Conservation (phyloP, 2,797 vertebrate genomes). For the Esox masquinongy region DNA sequence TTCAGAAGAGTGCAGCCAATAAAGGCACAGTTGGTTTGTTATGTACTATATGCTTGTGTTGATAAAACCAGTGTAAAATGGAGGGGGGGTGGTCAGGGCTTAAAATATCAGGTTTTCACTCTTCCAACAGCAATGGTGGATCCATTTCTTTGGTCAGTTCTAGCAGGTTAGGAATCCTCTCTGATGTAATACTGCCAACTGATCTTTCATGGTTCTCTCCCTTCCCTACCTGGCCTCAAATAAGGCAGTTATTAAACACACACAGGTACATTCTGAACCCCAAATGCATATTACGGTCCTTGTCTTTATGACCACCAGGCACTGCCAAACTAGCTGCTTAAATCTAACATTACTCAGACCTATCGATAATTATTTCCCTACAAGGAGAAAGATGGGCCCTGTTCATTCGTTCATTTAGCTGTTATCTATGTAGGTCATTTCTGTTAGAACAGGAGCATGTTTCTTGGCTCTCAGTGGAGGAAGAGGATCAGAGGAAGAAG, state of each 20-base stretch:
- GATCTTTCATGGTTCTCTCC: not conserved
- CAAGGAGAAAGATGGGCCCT: conserved; percentile 43
- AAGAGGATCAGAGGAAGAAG: conserved; percentile 42
- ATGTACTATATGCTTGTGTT: not conserved
- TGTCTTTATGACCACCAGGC: conserved; percentile 65
- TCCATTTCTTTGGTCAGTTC: not conserved
- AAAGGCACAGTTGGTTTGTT: not conserved
- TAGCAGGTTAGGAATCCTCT: not conserved
- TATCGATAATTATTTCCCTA: conserved; percentile 45
- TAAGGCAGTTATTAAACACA: conserved; percentile 56
- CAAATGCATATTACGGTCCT: conserved; percentile 45
- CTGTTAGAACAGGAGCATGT: conserved; percentile 55
- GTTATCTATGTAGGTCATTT: conserved; percentile 72
- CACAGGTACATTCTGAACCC: conserved; percentile 49
- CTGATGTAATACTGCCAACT: not conserved
- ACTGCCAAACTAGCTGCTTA: conserved; percentile 27
- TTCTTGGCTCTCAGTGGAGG: conserved; percentile 46
- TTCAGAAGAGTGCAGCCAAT: not conserved
- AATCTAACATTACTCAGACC: conserved; percentile 34
- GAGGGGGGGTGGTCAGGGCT: not conserved
- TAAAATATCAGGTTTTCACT: not conserved
- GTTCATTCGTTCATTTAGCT: conserved; percentile 59
- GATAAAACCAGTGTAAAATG: not conserved
- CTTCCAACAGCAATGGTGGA: not conserved
- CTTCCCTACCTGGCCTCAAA: conserved; percentile 51